Evolutionary conservation across 2,797 vertebrate species (phyloP).

Genomic region (Scomberomorus guttatus): DNA sequence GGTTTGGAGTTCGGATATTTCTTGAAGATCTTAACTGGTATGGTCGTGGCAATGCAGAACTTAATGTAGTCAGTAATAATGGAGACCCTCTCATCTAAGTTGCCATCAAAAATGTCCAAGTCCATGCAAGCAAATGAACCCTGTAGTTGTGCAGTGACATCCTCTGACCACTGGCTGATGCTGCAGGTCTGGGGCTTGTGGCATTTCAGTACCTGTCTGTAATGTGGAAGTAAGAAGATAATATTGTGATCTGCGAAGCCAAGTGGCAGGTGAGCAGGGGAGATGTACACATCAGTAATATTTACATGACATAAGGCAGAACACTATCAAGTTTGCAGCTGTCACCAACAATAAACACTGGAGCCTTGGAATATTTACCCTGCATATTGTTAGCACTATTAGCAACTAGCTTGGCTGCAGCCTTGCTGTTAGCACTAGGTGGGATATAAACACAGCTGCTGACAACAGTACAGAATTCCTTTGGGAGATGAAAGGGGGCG

Average conservation of each 20-base stretch:
- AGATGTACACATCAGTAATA: background rate
- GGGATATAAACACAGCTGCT: conserved; percentile 1
- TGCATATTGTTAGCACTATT: background rate
- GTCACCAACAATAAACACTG: background rate
- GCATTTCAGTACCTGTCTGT: background rate
- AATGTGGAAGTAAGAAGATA: background rate
- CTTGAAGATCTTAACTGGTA: too few species aligned
- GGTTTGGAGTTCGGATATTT: too few species aligned
- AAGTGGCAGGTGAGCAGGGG: background rate
- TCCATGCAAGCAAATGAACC: background rate
- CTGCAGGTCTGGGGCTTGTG: background rate
- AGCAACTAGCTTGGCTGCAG: background rate
- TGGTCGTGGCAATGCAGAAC: background rate
- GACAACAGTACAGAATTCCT: background rate
- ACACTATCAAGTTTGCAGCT: background rate
- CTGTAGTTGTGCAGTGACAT: background rate
- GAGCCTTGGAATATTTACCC: background rate
- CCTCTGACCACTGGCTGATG: too few species aligned
- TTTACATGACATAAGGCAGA: background rate
- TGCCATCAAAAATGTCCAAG: background rate
- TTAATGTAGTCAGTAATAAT: background rate
- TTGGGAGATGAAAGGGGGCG: background rate
- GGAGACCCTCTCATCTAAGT: background rate
- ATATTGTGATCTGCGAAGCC: background rate
- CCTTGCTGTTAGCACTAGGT: background rate